Percentiles rank a stretch among this genome's conserved stretches.
These are phyloP conservation scores for Micronycteris hirsuta DNA, from an alignment of 2,113 vertebrate species.

Conservation along the genomic window DNA sequence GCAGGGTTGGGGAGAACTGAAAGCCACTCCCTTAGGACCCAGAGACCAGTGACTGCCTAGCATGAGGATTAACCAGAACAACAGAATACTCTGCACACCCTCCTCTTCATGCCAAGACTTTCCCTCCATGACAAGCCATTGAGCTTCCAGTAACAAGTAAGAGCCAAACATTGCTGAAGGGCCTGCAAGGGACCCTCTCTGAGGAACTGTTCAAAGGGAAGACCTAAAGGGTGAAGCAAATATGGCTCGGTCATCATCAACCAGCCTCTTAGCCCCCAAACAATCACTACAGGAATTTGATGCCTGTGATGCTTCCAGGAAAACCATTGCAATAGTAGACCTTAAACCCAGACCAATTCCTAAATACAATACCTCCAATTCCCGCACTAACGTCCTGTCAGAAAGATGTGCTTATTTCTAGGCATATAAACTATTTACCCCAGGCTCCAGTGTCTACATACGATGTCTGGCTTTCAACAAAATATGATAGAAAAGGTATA, in stretches of 20 bases:
- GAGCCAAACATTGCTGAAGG: background rate
- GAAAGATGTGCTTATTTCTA: background rate
- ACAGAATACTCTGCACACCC: background rate
- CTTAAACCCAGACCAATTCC: background rate
- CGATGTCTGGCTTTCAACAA: background rate
- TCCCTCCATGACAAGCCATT: background rate
- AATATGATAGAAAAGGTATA: background rate
- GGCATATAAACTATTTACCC: background rate
- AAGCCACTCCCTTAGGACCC: background rate
- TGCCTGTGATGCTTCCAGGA: background rate
- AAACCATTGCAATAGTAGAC: background rate
- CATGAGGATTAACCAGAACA: background rate
- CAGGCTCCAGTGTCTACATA: background rate
- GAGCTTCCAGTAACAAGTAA: background rate
- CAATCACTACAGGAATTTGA: background rate
- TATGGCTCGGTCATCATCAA: background rate
- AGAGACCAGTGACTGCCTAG: background rate
- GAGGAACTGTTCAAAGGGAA: background rate
- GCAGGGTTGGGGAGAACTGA: rapidly evolving
- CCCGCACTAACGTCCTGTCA: background rate
- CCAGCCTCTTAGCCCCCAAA: background rate
- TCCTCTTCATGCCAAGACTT: too few species aligned
- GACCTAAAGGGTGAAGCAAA: background rate
- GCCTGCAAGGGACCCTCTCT: background rate
- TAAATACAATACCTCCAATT: background rate